Evolutionary conservation across 2,113 vertebrate genomes (phyloP).

Genomic region (Gracilinanus agilis): DNA sequence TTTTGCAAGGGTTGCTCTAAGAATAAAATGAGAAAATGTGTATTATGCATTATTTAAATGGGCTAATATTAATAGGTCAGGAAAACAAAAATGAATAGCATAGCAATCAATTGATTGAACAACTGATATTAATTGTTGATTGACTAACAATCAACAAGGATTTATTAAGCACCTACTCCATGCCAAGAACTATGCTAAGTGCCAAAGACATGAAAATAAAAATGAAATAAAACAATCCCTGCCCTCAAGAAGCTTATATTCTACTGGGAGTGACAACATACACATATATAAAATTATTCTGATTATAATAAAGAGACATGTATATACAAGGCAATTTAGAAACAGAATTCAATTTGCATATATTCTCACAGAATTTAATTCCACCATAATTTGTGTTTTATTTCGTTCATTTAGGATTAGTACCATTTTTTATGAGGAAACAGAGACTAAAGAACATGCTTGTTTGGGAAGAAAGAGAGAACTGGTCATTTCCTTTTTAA

Average conservation of each 20-base stretch:
- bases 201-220: not conserved
- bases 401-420: slow-evolving; percentile 10
- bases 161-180: not conserved
- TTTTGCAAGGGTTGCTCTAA: not conserved
- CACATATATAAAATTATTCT: not conserved
- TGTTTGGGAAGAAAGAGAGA: not conserved
- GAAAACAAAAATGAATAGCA: not conserved
- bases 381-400: not conserved
- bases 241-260: not conserved
- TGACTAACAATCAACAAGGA: not conserved
- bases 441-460: not conserved
- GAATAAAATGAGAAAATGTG: not conserved
- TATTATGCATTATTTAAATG: not conserved
- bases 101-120: not conserved
- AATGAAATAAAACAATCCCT: not conserved
- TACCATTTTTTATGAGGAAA: slow-evolving; percentile 3
- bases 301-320: not conserved
- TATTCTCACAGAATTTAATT: not conserved
- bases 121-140: not conserved
- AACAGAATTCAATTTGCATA: not conserved
- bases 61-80: not conserved
- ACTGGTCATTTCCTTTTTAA: not conserved
- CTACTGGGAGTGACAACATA: not conserved
- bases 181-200: not conserved
- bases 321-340: not conserved